phyloP scores from a whole-genome alignment of 2,113 vertebrate species.

The Petromus typicus region DNA sequence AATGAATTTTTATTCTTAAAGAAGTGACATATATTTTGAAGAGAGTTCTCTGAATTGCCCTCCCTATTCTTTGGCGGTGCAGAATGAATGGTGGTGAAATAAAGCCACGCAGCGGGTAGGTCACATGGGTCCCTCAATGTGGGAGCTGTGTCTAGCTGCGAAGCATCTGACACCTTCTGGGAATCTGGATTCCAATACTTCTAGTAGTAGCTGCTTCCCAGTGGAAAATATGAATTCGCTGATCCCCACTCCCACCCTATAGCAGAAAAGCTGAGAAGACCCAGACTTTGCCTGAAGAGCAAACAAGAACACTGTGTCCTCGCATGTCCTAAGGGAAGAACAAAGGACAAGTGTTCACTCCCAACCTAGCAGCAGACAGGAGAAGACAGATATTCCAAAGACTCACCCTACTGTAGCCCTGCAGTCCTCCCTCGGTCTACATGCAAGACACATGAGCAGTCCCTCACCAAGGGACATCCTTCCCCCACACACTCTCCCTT shows the following conservation, averaged over 20 bases:
- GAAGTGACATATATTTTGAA: not conserved
- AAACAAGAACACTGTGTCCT: not conserved
- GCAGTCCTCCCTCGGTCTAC: not conserved
- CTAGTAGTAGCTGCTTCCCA: not conserved
- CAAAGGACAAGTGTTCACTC: not conserved
- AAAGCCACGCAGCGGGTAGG: not conserved
- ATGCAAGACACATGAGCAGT: not conserved
- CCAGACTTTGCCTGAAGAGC: not conserved
- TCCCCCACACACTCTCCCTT: not conserved
- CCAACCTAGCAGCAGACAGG: not conserved
- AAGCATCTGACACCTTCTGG: not conserved
- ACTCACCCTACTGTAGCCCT: not conserved
- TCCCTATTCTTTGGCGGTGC: not conserved
- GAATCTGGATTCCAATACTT: not conserved
- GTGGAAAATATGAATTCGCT: not conserved
- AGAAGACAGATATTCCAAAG: not conserved
- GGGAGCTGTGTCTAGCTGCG: not conserved
- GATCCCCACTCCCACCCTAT: not conserved
- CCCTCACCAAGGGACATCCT: not conserved
- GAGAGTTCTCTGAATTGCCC: not conserved
- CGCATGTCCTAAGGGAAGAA: not conserved
- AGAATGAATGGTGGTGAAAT: not conserved
- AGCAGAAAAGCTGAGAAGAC: not conserved
- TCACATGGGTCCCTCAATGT: too few relatives aligned
- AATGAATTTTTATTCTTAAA: constrained; percentile 10